Percentiles rank a stretch among this genome's conserved stretches.
Evolutionary conservation across 2,113 vertebrate species (phyloP).

Genomic region (Hippocampus comes): DNA sequence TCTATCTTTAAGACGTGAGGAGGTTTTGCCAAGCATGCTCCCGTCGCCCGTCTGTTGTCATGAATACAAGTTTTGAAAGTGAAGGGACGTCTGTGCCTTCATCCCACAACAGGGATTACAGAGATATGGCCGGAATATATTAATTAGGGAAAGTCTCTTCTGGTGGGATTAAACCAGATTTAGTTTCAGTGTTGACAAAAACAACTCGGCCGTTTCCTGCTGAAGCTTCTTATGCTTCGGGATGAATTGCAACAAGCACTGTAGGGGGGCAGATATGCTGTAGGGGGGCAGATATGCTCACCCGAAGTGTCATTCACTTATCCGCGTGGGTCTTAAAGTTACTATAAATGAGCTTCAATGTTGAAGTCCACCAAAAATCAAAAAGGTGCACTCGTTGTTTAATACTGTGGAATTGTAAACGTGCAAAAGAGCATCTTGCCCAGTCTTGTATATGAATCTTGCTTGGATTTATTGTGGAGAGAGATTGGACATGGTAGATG

Average conservation of each 20-base stretch:
- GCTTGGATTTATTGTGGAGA: neutral
- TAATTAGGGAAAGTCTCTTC: conserved; percentile 45
- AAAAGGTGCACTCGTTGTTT: neutral
- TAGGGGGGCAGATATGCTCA: neutral
- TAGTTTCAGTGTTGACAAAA: conserved; percentile 23
- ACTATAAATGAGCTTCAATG: neutral
- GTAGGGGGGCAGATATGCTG: neutral
- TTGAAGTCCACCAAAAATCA: neutral
- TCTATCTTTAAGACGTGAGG: neutral
- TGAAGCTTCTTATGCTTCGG: neutral
- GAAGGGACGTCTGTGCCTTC: conserved; percentile 16
- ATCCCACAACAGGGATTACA: conserved; percentile 45
- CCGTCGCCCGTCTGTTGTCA: neutral
- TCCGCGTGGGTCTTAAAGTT: neutral
- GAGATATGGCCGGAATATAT: conserved; percentile 47
- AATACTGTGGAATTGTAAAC: too few relatives aligned
- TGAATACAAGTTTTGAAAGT: conserved; percentile 23
- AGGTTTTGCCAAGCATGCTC: neutral
- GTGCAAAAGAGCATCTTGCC: neutral
- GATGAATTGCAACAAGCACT: neutral
- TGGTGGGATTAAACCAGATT: conserved; percentile 52
- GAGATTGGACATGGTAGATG: conserved; percentile 14
- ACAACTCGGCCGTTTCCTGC: conserved; percentile 8
- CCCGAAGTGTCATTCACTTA: neutral
- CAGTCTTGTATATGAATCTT: conserved; percentile 11